Evolutionary conservation across 2,797 vertebrate species (phyloP).

Genomic region (Enteromius afrohamiltoni): DNA sequence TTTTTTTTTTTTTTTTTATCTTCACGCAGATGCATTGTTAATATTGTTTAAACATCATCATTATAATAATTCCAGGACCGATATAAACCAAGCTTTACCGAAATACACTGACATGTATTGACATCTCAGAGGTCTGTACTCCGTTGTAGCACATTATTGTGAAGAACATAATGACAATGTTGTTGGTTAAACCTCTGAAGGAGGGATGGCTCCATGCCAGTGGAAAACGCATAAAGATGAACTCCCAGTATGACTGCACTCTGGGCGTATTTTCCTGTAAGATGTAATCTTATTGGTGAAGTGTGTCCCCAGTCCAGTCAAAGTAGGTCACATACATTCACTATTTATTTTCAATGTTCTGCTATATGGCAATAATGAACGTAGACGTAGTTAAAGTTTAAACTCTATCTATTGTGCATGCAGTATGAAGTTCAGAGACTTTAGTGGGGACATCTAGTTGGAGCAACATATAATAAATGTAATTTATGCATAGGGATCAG

Average conservation of each 20-base stretch:
- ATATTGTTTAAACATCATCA: not conserved
- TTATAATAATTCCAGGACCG: not conserved
- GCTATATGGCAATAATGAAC: conserved; percentile 26
- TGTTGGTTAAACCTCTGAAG: conserved; percentile 22
- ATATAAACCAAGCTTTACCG: not conserved
- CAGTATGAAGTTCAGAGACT: not conserved
- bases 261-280: conserved; percentile 57
- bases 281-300: conserved; percentile 50
- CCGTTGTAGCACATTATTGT: not conserved
- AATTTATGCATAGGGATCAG: not conserved
- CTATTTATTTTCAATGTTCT: conserved; percentile 67
- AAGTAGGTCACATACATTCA: conserved; percentile 71
- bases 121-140: conserved; percentile 4
- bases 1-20: not conserved
- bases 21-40: not conserved
- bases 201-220: conserved; percentile 20
- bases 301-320: conserved; percentile 57
- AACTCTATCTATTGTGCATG: not conserved
- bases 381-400: conserved; percentile 2
- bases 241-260: conserved; percentile 51
- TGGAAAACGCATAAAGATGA: conserved; percentile 44
- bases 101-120: not conserved
- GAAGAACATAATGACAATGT: conserved; percentile 9
- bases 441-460: not conserved
- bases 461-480: not conserved